Evolutionary conservation across 2,113 vertebrate species (phyloP).

Genomic region (Podilymbus podiceps): DNA sequence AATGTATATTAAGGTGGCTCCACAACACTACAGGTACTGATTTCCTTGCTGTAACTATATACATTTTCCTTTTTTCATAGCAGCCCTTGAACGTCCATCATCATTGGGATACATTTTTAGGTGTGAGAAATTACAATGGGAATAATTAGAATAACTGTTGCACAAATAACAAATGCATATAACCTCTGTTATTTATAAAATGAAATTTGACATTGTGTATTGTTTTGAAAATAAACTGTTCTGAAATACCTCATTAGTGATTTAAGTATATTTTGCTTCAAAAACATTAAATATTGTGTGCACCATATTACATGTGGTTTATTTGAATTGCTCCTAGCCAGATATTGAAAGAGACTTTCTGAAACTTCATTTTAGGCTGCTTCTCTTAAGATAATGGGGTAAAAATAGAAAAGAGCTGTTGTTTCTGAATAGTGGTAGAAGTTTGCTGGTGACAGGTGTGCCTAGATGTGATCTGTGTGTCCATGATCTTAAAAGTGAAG

Average conservation of each 20-base stretch:
- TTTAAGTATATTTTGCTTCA: background rate
- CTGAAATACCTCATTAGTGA: background rate
- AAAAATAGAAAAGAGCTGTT: background rate
- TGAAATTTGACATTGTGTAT: too few species aligned
- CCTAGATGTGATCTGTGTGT: background rate
- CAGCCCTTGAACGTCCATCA: background rate
- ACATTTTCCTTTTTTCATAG: background rate
- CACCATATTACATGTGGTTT: rapidly evolving
- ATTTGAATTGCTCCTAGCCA: background rate
- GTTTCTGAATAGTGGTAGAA: background rate
- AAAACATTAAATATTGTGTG: background rate
- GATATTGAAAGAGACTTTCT: background rate
- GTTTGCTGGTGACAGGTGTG: background rate
- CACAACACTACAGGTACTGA: background rate
- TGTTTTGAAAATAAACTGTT: background rate
- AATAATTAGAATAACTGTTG: background rate
- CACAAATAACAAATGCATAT: background rate
- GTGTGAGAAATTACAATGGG: background rate
- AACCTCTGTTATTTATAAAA: background rate
- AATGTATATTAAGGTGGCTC: background rate
- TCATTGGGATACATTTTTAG: background rate
- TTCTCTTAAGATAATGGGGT: background rate
- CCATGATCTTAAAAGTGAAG: background rate
- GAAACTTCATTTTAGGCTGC: background rate
- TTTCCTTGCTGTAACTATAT: background rate